Base-by-base conservation (phyloP, 2,797 vertebrate species). In the Notolabrus celidotus region DNA sequence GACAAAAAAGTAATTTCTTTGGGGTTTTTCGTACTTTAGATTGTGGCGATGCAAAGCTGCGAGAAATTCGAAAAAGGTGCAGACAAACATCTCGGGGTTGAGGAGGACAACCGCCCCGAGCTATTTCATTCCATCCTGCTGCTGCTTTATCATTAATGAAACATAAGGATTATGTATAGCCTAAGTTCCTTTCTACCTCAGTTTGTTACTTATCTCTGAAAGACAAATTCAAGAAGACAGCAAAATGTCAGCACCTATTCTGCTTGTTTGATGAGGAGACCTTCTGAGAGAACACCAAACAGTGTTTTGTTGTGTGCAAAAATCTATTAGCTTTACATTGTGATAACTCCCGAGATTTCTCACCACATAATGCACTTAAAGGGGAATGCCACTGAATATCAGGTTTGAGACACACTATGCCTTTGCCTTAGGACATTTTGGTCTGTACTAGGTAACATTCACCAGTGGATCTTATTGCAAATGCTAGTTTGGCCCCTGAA, bases 151-250 rank as follows among this genome's bases (percentile, higher is more conserved):
- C 89, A 88, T 85, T 92, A 91, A 91, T 91, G 87, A 89, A 90
- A 88, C 79, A 86, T 85, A 91, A 91, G 91, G 91, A 93, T 94
- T 91, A 94, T 91, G 86, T 93, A 91, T 92, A 89, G 91, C 94
- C 93, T 90, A 85, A 85, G 92, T 96, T 96, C 69, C 93, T 95
- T 95, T 96, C 95, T 97, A 97, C 97, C 96, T 97, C 96, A 94
- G 93, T 96, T 96, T 93, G 87, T 96, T 95, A 43, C 92, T 95
- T 96, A 93, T 95, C 92, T 95, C 89, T 86, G 82, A 94, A 93
- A 95, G 91, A 83, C 91, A 92, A 95, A 92, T 92, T 93, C 74
- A 84, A 61, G 85, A 87, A 88, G 89, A 89, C 86, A 88, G 79
- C 80, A 82, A 92, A 84, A 88, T 84, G 84, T 88, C 84, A 84